A percentile compares a stretch with the other conserved stretches of the same genome.
These are phyloP conservation scores for Harpagoxenus sublaevis DNA, from an alignment of 2,888 invertebrate genomes.

Conservation along the genomic window DNA sequence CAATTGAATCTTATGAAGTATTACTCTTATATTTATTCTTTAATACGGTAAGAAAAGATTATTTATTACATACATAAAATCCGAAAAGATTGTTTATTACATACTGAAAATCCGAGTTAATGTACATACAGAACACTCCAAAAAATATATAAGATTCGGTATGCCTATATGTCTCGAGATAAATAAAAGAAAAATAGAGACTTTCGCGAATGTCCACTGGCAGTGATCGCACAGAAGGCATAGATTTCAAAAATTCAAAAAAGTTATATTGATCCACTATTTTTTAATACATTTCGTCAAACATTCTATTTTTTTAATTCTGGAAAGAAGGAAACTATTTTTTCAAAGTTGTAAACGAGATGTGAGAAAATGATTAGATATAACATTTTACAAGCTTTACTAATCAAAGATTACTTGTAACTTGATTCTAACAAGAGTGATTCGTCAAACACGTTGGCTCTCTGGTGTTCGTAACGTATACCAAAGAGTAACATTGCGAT, in stretches of 20 bases:
- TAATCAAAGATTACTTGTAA: conserved; percentile 32
- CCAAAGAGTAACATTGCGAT: conserved; percentile 57
- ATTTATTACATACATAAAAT: conserved; percentile 23
- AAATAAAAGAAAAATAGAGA: not conserved
- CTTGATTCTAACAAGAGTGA: conserved; percentile 22
- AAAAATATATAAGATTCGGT: not conserved
- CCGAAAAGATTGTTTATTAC: too few relatives aligned
- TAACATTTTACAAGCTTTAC: not conserved
- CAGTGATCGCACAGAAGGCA: not conserved
- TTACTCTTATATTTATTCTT: conserved; percentile 15
- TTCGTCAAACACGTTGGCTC: conserved; percentile 9
- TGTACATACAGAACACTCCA: not conserved
- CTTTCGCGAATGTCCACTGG: not conserved
- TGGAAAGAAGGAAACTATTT: not conserved
- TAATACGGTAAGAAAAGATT: not conserved
- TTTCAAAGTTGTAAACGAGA: not conserved
- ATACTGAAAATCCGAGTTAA: not conserved
- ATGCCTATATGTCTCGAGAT: too few relatives aligned
- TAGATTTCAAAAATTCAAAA: not conserved
- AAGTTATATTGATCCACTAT: not conserved
- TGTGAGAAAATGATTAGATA: conserved; percentile 3
- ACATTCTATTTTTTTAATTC: not conserved
- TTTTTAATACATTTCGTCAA: not conserved
- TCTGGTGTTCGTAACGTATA: conserved; percentile 53
- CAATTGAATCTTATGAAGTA: not conserved